Base-by-base conservation (phyloP, 2,113 vertebrate species). In the Psettodes erumei region DNA sequence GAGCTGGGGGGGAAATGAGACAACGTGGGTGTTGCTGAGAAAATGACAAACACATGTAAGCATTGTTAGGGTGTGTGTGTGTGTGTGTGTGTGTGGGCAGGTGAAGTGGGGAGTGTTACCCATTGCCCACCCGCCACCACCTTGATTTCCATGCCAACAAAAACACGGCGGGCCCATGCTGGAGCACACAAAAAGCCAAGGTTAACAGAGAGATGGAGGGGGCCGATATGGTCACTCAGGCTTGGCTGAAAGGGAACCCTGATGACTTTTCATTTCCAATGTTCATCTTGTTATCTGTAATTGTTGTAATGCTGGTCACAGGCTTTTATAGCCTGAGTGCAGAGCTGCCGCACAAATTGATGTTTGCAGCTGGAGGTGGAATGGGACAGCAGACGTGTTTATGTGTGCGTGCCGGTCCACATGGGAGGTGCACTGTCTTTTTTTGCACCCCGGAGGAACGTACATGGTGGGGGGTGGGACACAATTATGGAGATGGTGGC, bases 231-330 rank as follows among this genome's bases (percentile, higher is more conserved):
- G 77, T 71, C 54, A 32, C 63, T 82, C 73, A 65, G 45, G 40
- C 84, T 79, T 45, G 13, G 66, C 60, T 75, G 50, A 81, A 78
- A 84, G 61, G 61, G 32, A 85, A 69, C 85, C 77, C 84, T 78
- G 85, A 89, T 89, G 89, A 86, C 88, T 93, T 92, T 90, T 93
- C 86, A 90, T 91, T 93, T 89, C 84, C 77, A 88, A 56, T 83
- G 82, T 88, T 91, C 89, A 92, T 93, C 90, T 90, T 89, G 85
- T 93, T 93, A 94, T 91, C 92, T 90, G 85, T 91, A 92, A 92
- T 94, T 91, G 85, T 86, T 85, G 70, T 48, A 35, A 75, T 23
- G 60, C 69, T 65, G 37, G 66, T 61, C 63, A 27, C 71, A 81
- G 84, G 55, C 74, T 38, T 71, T 78, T 74, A 89, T 79, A 84